Base-by-base conservation (phyloP, 2,797 vertebrate species). In the Nyctibius grandis region DNA sequence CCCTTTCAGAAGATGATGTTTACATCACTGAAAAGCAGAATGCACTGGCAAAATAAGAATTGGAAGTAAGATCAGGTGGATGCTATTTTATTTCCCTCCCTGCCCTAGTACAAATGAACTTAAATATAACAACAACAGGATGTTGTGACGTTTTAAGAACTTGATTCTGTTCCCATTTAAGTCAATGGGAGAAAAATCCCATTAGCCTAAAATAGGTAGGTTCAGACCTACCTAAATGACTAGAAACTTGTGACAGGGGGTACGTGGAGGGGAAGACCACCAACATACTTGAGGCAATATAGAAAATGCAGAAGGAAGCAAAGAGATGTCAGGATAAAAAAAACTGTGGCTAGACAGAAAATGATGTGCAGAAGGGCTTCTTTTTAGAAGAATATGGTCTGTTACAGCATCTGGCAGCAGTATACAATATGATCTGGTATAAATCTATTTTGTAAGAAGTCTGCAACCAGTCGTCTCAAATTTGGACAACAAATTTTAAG, bases 11-110 rank as follows among this genome's bases (percentile, higher is more conserved):
- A 76, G 88, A 50, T 65, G 59, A 82, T 34, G 74, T 36, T 94
- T 95, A 89, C 65, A 85, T 64, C 78, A 91, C 29, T 89, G 81
- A 93, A 95, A 97, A 89, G 68, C 80, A 94, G 93, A 95, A 94
- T 60, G 36, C 28, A 92, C 59, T 91, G 67, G 61, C n/a, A 93
- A 94, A 96, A 85, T 89, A 92, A 90, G 57, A 95, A 91, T 3
- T 94, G 47, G 34, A 84, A 88, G 63, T 36, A 84, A 81, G 61
- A 92, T 82, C 75, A 91, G 47, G 36, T 33, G 9, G 45, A 59
- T 45, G 14, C 9, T 38, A 45, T 34, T 73, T 75, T 68, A 82
- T 79, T 89, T 85, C 36, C 45, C 64, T 77, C 33, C 48, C 78
- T 72, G 22, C 13, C 67, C 28, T 83, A 63, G 64, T 72, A 93